Base-by-base conservation (phyloP, 2,888 invertebrate species). In the Hyalella azteca region DNA sequence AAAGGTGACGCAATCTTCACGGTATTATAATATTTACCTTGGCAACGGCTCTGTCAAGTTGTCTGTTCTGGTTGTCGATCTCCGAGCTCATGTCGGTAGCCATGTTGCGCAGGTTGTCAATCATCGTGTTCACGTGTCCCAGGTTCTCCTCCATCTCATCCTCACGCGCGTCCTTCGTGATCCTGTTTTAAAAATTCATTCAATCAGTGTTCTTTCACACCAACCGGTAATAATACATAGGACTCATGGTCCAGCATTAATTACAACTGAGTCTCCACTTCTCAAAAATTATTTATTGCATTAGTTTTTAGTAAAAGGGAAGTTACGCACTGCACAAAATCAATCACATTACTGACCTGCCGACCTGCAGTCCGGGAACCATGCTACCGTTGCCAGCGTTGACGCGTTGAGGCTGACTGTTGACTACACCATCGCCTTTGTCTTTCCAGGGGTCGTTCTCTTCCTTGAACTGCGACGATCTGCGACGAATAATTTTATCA, bases 141-240 rank as follows among this genome's bases (percentile, higher is more conserved):
- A 99, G 93, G 90, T 99, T 99, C 84, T 98, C 96, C 88, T 99
- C 99, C 98, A 99, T 99, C 89, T 99, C 99, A 86, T 94, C 95
- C 89, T 99, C 99, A 84, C 99, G 93, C 5, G 97, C 98, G 89
- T 99, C 98, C 88, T 97, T 97, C 85, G 98, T 98, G 88, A 99
- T 97, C 89, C 96, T 94, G 88, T 15, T 88, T n/a, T n/a, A n/a
- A n/a, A n/a, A n/a, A n/a, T n/a, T n/a, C n/a, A n/a, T n/a, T n/a
- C n/a, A n/a, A n/a, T n/a, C n/a, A n/a, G n/a, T n/a, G n/a, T n/a
- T n/a, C n/a, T n/a, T n/a, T n/a, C n/a, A n/a, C n/a, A n/a, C n/a
- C n/a, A n/a, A n/a, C n/a, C n/a, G n/a, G n/a, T n/a, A n/a, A n/a
- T n/a, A n/a, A n/a, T n/a, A n/a, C n/a, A n/a, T n/a, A n/a, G n/a